Base-by-base conservation (phyloP, 2,113 vertebrate genomes). In the Colaptes auratus region DNA sequence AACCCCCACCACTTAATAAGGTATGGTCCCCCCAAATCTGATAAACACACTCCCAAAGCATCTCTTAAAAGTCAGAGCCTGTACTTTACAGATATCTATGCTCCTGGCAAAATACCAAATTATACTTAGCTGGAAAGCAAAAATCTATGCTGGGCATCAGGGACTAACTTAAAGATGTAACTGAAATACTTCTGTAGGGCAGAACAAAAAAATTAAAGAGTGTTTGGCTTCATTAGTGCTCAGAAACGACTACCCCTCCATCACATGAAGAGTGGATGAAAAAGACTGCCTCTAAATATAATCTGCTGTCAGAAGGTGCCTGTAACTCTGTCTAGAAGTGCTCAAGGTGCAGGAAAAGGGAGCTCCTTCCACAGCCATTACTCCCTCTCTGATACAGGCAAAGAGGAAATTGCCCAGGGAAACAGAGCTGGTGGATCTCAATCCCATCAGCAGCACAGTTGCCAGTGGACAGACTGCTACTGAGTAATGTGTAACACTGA, bases 71-170 rank as follows among this genome's bases (percentile, higher is more conserved):
- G 85, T 65, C 65, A 82, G 84, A 93, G 72, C 19, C 19, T 66
- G 58, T 87, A 74, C 48, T 80, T 91, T 71, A 91, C 78, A 71
- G 82, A 52, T 67, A 89, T 79, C 84, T 89, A 6, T 83, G 85
- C 75, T 93, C 52, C 85, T 95, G 82, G 87, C 88, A 89, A 95
- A 88, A 82, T 44, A 91, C 64, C 75, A 92, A 86, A 86, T 92
- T 91, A 90, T 10, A 83, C 82, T 92, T 86, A 81, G 76, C 82
- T 92, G 53, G 30, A 91, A 96, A 95, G 73, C 53, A 94, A 95
- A 95, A 95, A 92, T 82, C 91, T 77, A 86, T 72, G 83, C 55
- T 58, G 60, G 72, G 64, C 69, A 93, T 56, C 48, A 61, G 95
- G 72, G 89, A 95, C 33, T 74, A 56, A 77, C 64, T 77, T 55